Percentiles rank a stretch among this genome's conserved stretches.
Conservation (phyloP, 2,113 vertebrate species). For the Prunella fulvescens region DNA sequence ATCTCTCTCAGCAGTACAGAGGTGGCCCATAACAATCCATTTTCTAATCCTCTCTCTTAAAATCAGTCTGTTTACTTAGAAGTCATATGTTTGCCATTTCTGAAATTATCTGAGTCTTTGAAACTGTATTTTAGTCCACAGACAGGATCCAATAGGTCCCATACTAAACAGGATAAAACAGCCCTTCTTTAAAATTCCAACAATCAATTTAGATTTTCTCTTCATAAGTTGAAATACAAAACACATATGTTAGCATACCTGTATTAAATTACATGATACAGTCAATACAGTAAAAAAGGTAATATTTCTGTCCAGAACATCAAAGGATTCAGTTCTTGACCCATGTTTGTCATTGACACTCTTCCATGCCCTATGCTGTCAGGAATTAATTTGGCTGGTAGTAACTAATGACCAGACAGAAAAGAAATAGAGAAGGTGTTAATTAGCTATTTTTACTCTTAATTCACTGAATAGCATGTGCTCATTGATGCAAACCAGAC, state of each 20-base stretch:
- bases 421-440: neutral
- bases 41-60: neutral
- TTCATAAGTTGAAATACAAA: neutral
- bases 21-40: neutral
- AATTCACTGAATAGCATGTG: neutral
- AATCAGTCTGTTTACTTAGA: neutral
- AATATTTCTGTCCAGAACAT: neutral
- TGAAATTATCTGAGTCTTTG: neutral
- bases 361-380: neutral
- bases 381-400: neutral
- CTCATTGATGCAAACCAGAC: neutral
- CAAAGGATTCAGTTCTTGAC: neutral
- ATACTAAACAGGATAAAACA: neutral
- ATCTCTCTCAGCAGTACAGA: neutral
- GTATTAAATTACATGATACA: neutral
- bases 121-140: neutral
- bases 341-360: neutral
- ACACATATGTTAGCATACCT: neutral
- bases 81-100: neutral
- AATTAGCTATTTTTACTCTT: slow-evolving; percentile 50
- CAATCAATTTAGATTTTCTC: neutral
- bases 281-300: neutral
- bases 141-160: neutral
- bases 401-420: slow-evolving; percentile 9
- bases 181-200: neutral